Conservation (phyloP, 2,113 vertebrate species). For the Uria aalge region DNA sequence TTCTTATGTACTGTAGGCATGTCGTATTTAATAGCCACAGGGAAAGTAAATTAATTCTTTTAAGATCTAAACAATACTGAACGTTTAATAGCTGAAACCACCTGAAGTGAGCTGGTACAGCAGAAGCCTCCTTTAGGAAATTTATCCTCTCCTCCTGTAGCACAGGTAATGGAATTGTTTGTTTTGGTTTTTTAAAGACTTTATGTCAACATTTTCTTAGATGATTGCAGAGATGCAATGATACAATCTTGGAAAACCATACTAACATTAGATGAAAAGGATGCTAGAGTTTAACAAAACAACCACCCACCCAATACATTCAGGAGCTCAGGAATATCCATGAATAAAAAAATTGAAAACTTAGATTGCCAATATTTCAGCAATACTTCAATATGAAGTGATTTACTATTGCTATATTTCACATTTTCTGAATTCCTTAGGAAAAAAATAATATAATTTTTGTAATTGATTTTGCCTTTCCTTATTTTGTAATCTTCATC, state of each 20-base stretch:
- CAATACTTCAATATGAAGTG: background rate
- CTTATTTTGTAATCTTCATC: background rate
- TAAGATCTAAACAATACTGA: background rate
- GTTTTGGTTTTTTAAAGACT: background rate
- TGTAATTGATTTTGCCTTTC: background rate
- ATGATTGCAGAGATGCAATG: background rate
- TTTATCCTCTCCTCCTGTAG: background rate
- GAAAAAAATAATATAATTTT: background rate
- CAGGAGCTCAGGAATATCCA: background rate
- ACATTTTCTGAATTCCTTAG: background rate
- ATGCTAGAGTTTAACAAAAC: fast-evolving
- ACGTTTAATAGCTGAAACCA: background rate
- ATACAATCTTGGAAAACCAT: background rate
- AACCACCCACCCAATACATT: background rate
- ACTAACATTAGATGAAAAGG: background rate
- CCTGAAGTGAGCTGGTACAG: background rate
- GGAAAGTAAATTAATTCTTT: background rate
- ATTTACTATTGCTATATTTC: background rate
- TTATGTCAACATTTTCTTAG: background rate
- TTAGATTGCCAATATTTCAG: background rate
- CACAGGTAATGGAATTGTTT: background rate
- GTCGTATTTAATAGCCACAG: background rate
- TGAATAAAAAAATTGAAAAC: fast-evolving
- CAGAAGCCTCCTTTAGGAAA: background rate
- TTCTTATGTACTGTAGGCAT: background rate